These are phyloP conservation scores for Plumapathes pennacea DNA, from an alignment of 92 coral and sea anemone species.

Conservation along the genomic window DNA sequence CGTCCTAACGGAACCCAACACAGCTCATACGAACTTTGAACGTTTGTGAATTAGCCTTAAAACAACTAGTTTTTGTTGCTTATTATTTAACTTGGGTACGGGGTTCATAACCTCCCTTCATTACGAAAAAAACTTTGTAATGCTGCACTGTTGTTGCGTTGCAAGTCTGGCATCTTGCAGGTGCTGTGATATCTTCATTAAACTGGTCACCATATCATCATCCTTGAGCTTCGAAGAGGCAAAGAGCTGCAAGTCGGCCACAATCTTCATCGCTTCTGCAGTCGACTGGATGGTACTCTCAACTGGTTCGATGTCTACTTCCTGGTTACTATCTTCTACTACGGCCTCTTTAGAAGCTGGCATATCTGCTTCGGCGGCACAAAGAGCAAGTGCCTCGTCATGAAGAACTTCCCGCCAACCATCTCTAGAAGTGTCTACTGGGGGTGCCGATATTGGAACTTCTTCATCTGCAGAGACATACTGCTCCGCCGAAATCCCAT, in stretches of 20 bases:
- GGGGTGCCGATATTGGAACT: constrained; percentile 17
- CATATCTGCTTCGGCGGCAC: constrained; percentile 5
- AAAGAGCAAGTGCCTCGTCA: constrained; percentile 16
- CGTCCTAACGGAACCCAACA: constrained; percentile 18
- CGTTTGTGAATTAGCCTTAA: constrained; percentile 22
- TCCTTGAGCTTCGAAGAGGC: constrained; percentile 1
- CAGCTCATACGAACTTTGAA: constrained; percentile 22
- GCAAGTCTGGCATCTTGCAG: background rate
- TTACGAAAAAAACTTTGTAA: background rate
- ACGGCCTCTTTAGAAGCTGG: constrained; percentile 15
- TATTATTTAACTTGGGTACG: constrained; percentile 18
- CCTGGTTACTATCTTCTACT: constrained; percentile 17
- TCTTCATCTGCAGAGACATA: constrained; percentile 14
- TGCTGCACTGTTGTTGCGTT: background rate
- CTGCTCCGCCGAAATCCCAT: constrained; percentile 10
- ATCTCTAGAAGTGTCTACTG: constrained; percentile 16
- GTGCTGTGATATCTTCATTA: background rate
- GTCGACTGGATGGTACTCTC: constrained; percentile 33
- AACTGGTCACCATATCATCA: constrained; percentile 1
- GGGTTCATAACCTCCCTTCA: constrained; percentile 22
- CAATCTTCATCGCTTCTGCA: constrained; percentile 26
- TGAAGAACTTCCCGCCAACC: constrained; percentile 12
- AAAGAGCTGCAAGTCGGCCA: constrained; percentile 15
- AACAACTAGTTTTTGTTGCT: constrained; percentile 21
- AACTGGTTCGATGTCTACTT: constrained; percentile 23